These are phyloP conservation scores for Dreissena polymorpha DNA, from an alignment of 1,140 invertebrate genomes.

Conservation along the genomic window DNA sequence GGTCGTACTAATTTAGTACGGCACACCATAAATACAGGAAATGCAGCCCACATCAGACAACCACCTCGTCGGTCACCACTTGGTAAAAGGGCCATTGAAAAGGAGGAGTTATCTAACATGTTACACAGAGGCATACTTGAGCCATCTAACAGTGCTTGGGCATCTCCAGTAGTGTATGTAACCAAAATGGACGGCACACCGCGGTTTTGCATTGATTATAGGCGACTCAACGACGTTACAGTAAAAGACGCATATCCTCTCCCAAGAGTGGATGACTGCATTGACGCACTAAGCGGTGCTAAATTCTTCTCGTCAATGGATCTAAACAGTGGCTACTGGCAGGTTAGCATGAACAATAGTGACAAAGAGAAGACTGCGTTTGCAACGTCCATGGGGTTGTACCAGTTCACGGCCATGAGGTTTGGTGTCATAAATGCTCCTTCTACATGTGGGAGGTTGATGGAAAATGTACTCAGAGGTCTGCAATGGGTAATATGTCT, in stretches of 20 bases:
- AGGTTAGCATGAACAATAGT: slow-evolving; percentile 12
- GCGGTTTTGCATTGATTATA: slow-evolving; percentile 5
- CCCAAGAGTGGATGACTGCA: slow-evolving; percentile 5
- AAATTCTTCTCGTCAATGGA: slow-evolving; percentile 19
- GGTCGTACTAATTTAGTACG: no score
- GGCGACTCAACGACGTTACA: slow-evolving; percentile 4
- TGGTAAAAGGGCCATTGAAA: no score
- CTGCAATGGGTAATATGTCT: no score
- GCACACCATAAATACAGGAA: no score
- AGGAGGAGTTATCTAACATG: no score
- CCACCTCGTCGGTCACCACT: no score
- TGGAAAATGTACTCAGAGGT: no score
- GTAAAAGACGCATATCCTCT: slow-evolving; percentile 25
- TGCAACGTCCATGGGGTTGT: not conserved
- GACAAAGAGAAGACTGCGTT: slow-evolving; percentile 32
- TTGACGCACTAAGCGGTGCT: slow-evolving; percentile 5
- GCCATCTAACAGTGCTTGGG: not conserved
- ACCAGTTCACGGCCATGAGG: no score
- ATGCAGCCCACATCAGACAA: no score
- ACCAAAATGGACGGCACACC: slow-evolving; percentile 10
- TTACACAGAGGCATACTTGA: not conserved
- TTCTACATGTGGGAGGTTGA: no score
- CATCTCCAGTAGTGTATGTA: not conserved
- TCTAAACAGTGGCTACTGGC: slow-evolving; percentile 6
- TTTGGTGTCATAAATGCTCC: no score